Conservation (phyloP, 2,113 vertebrate genomes). For the Corynorhinus townsendii region DNA sequence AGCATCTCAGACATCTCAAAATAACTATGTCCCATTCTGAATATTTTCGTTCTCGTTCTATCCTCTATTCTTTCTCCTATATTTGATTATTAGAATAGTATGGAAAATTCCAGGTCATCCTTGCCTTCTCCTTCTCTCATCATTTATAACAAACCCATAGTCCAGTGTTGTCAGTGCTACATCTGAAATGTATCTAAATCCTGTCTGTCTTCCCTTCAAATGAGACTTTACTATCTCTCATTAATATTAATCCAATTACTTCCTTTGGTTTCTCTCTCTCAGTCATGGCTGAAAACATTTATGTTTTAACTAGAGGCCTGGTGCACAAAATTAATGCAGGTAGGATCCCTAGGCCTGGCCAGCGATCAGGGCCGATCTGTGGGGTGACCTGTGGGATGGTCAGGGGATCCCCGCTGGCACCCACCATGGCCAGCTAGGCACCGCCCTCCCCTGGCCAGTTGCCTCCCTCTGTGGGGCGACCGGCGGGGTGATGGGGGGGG, state of each 20-base stretch:
- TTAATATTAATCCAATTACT: background rate
- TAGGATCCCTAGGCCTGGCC: too few relatives aligned
- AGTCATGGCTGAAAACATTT: background rate
- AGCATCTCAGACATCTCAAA: background rate
- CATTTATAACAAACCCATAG: background rate
- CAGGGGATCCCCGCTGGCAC: too few relatives aligned
- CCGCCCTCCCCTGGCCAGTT: too few relatives aligned
- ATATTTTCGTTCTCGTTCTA: background rate
- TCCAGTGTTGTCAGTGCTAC: background rate
- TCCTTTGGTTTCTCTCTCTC: background rate
- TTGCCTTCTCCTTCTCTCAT: background rate
- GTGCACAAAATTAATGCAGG: too few relatives aligned
- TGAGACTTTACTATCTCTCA: background rate
- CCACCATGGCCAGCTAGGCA: too few relatives aligned
- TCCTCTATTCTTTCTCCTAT: background rate
- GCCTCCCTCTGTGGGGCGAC: too few relatives aligned
- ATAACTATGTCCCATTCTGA: background rate
- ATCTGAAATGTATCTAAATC: background rate
- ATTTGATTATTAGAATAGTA: background rate
- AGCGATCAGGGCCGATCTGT: too few relatives aligned
- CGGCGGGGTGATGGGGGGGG: rapidly evolving
- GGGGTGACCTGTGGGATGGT: too few relatives aligned
- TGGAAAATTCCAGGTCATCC: background rate
- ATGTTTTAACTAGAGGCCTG: background rate
- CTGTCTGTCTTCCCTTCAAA: background rate